These are phyloP conservation scores for Ctenomys sociabilis DNA, from an alignment of 2,113 vertebrate genomes.

Conservation along the genomic window DNA sequence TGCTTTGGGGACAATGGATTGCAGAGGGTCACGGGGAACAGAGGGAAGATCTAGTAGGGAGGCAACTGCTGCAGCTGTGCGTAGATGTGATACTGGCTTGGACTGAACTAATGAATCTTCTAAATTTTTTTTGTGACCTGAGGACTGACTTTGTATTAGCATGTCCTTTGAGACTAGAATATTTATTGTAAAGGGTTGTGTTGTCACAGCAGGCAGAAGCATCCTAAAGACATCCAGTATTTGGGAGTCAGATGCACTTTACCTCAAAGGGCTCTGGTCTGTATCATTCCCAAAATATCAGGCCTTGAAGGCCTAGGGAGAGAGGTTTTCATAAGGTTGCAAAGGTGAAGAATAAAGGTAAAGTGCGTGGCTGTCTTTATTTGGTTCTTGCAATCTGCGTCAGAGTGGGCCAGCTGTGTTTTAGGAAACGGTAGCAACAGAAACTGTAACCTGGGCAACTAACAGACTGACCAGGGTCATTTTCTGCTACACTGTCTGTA, in stretches of 20 bases:
- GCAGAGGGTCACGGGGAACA: background rate
- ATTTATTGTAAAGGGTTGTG: background rate
- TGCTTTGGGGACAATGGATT: background rate
- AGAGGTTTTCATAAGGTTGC: background rate
- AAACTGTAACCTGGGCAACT: background rate
- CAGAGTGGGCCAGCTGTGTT: background rate
- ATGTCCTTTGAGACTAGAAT: background rate
- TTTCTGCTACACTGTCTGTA: background rate
- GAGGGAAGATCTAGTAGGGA: background rate
- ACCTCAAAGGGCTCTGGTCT: background rate
- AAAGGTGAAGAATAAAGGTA: background rate
- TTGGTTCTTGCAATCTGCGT: background rate
- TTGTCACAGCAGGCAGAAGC: background rate
- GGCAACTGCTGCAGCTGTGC: background rate
- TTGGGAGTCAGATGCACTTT: background rate
- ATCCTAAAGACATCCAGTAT: background rate
- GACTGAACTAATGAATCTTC: background rate
- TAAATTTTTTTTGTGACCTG: background rate
- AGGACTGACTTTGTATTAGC: background rate
- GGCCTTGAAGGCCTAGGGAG: background rate
- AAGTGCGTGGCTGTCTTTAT: background rate
- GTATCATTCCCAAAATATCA: background rate
- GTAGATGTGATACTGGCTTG: background rate
- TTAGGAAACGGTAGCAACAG: background rate
- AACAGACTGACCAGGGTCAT: background rate